A percentile compares a stretch with the other conserved stretches of the same genome.
phyloP scores from a whole-genome alignment of 1,140 invertebrate genomes.

The Lordiphosa collinella region DNA sequence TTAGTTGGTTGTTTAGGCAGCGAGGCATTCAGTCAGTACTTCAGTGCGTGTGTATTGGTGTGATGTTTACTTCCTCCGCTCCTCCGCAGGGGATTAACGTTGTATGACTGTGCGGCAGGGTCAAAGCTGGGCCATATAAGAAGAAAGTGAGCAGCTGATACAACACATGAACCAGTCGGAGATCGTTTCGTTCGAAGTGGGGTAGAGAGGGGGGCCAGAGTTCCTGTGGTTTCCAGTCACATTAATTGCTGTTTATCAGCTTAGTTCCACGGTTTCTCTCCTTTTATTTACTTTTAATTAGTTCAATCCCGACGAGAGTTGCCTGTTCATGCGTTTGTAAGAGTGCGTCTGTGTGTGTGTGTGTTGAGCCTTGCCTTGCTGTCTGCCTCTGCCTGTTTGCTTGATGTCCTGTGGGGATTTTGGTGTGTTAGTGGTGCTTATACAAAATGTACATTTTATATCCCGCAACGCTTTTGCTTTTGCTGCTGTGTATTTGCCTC shows the following conservation, averaged over 20 bases:
- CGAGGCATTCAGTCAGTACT: constrained; percentile 75
- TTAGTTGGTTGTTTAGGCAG: constrained; percentile 72
- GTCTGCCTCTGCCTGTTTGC: constrained; percentile 4
- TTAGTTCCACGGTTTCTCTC: constrained; percentile 25
- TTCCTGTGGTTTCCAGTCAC: constrained; percentile 22
- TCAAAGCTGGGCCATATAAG: no score
- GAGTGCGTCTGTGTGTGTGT: no score
- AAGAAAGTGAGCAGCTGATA: background rate
- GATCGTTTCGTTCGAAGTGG: constrained; percentile 33
- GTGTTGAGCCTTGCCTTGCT: constrained; percentile 44
- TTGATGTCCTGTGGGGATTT: constrained; percentile 43
- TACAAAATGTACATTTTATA: constrained; percentile 48
- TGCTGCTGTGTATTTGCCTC: constrained; percentile 11
- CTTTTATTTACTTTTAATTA: constrained; percentile 54
- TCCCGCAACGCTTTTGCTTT: constrained; percentile 45
- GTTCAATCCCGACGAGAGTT: no score
- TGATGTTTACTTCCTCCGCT: constrained; percentile 12
- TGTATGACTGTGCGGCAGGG: constrained; percentile 9
- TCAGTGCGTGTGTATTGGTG: constrained; percentile 59
- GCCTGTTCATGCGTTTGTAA: no score
- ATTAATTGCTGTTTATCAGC: constrained; percentile 16
- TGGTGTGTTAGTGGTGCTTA: constrained; percentile 40
- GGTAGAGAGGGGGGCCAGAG: background rate
- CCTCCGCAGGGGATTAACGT: background rate
- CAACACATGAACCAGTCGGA: constrained; percentile 14